Percentiles rank a stretch among this genome's conserved stretches.
Evolutionary conservation across 2,797 vertebrate genomes (phyloP).

Genomic region (Eremophila alpestris): DNA sequence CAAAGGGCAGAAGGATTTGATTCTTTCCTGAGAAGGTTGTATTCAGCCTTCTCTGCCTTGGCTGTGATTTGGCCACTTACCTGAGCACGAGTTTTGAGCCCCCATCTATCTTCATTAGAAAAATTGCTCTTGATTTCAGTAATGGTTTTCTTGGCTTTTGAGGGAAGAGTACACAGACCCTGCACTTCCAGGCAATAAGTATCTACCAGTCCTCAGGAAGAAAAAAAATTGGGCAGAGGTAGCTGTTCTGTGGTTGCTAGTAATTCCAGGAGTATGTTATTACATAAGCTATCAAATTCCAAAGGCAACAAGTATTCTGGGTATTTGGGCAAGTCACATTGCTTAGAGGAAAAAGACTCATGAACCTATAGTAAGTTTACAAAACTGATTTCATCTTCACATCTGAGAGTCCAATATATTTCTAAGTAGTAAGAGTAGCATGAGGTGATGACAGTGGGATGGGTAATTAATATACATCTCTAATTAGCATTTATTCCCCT

Average conservation of each 20-base stretch:
- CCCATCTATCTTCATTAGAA: not conserved
- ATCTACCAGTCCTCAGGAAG: not conserved
- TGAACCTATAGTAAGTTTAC: not conserved
- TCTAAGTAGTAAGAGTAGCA: not conserved
- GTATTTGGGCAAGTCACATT: not conserved
- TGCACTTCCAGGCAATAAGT: not conserved
- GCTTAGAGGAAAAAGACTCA: not conserved
- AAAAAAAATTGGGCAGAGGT: not conserved
- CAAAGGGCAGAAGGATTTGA: not conserved
- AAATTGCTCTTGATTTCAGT: not conserved
- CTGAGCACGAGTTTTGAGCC: not conserved
- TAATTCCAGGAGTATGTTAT: not conserved
- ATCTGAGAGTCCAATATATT: not conserved
- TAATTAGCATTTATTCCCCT: not conserved
- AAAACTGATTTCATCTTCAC: not conserved
- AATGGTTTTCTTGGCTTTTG: not conserved
- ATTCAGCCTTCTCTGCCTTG: not conserved
- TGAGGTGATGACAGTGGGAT: not conserved
- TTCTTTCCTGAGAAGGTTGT: not conserved
- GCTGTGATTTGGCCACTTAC: not conserved
- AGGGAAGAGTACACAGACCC: not conserved
- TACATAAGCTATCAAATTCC: not conserved
- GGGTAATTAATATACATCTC: not conserved
- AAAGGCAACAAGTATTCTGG: not conserved
- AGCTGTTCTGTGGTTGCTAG: not conserved